Conservation (phyloP, 2,797 vertebrate genomes). For the Hyperoplus lanceolatus region DNA sequence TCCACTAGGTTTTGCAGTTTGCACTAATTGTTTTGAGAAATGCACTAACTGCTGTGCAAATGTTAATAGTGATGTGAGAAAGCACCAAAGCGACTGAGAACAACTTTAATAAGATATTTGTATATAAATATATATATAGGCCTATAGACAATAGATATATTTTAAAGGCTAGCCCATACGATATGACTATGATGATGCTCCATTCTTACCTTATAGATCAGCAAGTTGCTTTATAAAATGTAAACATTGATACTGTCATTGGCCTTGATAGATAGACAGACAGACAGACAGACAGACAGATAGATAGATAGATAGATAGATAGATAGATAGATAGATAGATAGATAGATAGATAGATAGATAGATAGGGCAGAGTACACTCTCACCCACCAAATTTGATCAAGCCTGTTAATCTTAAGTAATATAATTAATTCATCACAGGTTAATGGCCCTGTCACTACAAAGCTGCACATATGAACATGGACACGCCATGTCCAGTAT, state of each 20-base stretch:
- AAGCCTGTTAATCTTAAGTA: conserved; percentile 54
- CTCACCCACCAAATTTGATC: conserved; percentile 50
- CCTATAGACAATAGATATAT: neutral
- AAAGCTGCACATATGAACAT: conserved; percentile 37
- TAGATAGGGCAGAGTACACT: conserved; percentile 29
- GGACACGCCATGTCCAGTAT: conserved; percentile 2
- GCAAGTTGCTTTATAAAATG: too few relatives aligned
- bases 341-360: conserved; percentile 38
- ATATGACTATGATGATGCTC: too few relatives aligned
- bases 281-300: neutral
- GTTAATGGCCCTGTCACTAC: conserved; percentile 56
- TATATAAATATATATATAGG: conserved; percentile 17
- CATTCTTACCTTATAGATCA: too few relatives aligned
- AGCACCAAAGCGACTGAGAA: too few relatives aligned
- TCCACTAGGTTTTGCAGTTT: too few relatives aligned
- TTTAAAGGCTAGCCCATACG: too few relatives aligned
- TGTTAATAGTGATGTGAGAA: too few relatives aligned
- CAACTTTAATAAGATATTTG: neutral
- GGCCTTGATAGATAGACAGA: neutral
- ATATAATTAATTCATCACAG: conserved; percentile 67
- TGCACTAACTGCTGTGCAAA: too few relatives aligned
- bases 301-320: conserved; percentile 2
- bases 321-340: conserved; percentile 7
- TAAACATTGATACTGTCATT: too few relatives aligned
- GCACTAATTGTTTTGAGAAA: too few relatives aligned